Percentiles rank a stretch among this genome's conserved stretches.
phyloP scores from a whole-genome alignment of 2,113 vertebrate genomes.

The Candoia aspera region DNA sequence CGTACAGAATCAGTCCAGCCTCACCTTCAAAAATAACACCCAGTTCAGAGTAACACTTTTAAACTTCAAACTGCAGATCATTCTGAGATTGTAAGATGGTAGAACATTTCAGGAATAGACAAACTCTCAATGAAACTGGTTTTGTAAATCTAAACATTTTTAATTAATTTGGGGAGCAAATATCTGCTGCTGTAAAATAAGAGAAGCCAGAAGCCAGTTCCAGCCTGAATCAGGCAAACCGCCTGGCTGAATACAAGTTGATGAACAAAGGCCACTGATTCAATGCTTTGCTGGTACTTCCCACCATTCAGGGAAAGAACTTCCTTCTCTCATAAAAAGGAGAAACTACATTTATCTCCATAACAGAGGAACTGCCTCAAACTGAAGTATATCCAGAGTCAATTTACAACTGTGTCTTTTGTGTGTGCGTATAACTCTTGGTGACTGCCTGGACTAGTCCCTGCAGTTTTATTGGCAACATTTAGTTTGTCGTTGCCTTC shows the following conservation, averaged over 20 bases:
- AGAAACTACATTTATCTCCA: background rate
- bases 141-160: background rate
- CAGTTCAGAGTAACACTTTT: background rate
- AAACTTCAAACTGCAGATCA: background rate
- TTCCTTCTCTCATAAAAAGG: background rate
- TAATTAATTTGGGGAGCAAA: background rate
- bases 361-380: background rate
- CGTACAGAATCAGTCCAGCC: background rate
- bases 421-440: background rate
- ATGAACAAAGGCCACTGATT: background rate
- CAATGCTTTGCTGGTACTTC: background rate
- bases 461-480: background rate
- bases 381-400: too few relatives aligned
- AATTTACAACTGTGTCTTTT: background rate
- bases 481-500: background rate
- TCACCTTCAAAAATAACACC: background rate
- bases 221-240: background rate
- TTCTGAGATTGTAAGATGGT: background rate
- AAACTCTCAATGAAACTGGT: background rate
- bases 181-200: background rate
- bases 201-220: background rate
- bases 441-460: background rate
- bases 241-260: background rate
- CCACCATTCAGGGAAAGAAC: background rate
- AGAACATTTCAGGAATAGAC: background rate